A percentile compares a stretch with the other conserved stretches of the same genome.
Evolutionary conservation across 2,888 invertebrate genomes (phyloP).

Genomic region (Hylaea fasciaria): DNA sequence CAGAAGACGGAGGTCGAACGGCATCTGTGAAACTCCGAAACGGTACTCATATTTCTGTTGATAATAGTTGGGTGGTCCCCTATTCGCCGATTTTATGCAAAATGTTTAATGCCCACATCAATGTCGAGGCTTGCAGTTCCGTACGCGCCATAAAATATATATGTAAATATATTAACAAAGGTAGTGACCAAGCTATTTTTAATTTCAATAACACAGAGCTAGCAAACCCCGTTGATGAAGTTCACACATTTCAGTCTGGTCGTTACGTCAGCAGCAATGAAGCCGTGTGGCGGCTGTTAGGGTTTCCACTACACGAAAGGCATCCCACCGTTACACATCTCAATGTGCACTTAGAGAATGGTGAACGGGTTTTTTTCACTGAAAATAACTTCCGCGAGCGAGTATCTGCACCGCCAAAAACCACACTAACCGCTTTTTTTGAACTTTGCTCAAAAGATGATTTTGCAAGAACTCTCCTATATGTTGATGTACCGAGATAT

Average conservation of each 20-base stretch:
- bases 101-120: slow-evolving; percentile 37
- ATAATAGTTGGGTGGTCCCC: not conserved
- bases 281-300: slow-evolving; percentile 38
- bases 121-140: slow-evolving; percentile 38
- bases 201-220: not conserved
- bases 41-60: slow-evolving; percentile 41
- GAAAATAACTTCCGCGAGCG: slow-evolving; percentile 6
- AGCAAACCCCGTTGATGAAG: not conserved
- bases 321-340: slow-evolving; percentile 39
- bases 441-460: not conserved
- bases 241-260: slow-evolving; percentile 25
- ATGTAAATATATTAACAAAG: slow-evolving; percentile 44
- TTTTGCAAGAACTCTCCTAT: too few relatives aligned
- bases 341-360: slow-evolving; percentile 37
- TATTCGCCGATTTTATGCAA: slow-evolving; percentile 37
- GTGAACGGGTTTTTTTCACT: slow-evolving; percentile 42
- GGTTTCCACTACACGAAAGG: slow-evolving; percentile 41
- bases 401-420: slow-evolving; percentile 28
- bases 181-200: slow-evolving; percentile 38
- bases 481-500: too few relatives aligned
- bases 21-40: slow-evolving; percentile 11
- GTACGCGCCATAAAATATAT: slow-evolving; percentile 41
- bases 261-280: slow-evolving; percentile 42
- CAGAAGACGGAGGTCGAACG: slow-evolving; percentile 40
- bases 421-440: slow-evolving; percentile 38